Conservation (phyloP, 1,140 invertebrate species). For the Neodiprion virginianus region DNA sequence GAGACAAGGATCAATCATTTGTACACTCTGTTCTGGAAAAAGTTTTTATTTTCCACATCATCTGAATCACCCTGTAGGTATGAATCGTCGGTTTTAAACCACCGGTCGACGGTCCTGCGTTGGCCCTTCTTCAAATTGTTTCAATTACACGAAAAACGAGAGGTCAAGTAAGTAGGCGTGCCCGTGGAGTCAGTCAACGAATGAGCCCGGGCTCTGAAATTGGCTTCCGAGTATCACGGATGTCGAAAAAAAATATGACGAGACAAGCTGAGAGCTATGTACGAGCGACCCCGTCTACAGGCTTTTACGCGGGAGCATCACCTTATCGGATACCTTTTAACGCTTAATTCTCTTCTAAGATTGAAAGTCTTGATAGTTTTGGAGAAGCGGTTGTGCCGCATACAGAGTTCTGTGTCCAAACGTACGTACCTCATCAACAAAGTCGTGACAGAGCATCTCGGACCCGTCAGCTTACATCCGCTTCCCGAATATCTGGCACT, state of each 20-base stretch:
- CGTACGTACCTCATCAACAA: background rate
- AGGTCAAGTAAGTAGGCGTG: background rate
- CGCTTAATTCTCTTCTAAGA: background rate
- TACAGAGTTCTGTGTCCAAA: background rate
- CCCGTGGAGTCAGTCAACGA: background rate
- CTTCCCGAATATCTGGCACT: no score
- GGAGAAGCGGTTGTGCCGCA: background rate
- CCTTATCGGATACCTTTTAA: conserved; percentile 5
- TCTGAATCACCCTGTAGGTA: background rate
- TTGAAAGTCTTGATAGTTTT: conserved; percentile 3
- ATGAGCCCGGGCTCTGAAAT: background rate
- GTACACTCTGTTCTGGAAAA: background rate
- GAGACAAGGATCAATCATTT: background rate
- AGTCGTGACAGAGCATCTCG: no score
- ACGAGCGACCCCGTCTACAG: no score
- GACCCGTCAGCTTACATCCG: no score
- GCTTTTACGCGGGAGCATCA: background rate
- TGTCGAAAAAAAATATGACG: background rate
- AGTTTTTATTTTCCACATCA: background rate
- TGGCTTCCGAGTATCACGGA: background rate
- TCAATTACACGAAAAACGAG: background rate
- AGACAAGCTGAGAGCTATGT: background rate
- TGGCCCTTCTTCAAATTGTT: background rate
- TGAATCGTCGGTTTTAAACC: background rate
- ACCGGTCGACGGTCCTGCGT: background rate